Evolutionary conservation across 1,140 invertebrate genomes (phyloP).

Genomic region (Cyphomyrmex costatus): DNA sequence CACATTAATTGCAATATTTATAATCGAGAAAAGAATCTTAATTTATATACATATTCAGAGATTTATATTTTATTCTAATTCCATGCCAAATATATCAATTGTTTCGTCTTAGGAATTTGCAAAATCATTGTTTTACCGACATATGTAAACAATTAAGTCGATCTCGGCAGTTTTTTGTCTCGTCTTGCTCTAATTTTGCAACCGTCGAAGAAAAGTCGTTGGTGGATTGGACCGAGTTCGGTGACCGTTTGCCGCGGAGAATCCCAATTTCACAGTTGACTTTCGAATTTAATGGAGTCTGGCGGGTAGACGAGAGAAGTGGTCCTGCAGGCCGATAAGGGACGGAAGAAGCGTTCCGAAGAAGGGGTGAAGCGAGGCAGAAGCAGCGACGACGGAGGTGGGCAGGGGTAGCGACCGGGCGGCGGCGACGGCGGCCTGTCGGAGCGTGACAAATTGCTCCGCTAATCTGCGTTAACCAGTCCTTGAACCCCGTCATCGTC

Average conservation of each 20-base stretch:
- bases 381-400: slow-evolving; percentile 38
- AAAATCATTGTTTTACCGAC: neutral
- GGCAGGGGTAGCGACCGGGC: slow-evolving; percentile 40
- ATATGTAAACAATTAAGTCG: slow-evolving; percentile 24
- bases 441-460: slow-evolving; percentile 84
- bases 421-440: slow-evolving; percentile 78
- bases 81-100: neutral
- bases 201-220: slow-evolving; percentile 35
- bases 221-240: slow-evolving; percentile 52
- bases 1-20: neutral
- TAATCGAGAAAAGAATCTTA: neutral
- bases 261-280: slow-evolving; percentile 77
- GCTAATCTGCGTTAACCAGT: slow-evolving; percentile 85
- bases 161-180: neutral
- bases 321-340: slow-evolving; percentile 64
- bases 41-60: neutral
- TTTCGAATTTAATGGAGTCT: slow-evolving; percentile 78
- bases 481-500: slow-evolving; percentile 81
- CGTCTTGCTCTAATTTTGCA: neutral
- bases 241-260: slow-evolving; percentile 36
- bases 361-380: slow-evolving; percentile 64
- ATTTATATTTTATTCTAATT: neutral
- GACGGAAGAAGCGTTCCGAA: slow-evolving; percentile 63
- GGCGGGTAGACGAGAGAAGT: slow-evolving; percentile 68
- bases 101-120: neutral